Base-by-base conservation (phyloP, 2,113 vertebrate genomes). In the Callionymus lyra region DNA sequence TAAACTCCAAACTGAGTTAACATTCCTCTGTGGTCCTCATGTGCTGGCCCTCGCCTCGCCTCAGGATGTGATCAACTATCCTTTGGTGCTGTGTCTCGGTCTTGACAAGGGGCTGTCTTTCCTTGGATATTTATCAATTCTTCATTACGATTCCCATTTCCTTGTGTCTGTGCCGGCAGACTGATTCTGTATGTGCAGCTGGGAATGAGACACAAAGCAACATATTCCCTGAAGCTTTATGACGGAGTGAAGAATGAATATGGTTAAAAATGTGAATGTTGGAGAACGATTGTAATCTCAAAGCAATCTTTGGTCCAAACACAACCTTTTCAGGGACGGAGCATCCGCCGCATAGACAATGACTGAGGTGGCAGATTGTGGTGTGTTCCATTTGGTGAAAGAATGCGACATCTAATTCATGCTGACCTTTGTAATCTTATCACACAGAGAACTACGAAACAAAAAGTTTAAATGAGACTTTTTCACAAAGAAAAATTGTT, bases 71-170 rank as follows among this genome's bases (percentile, higher is more conserved):
- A 77, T 64, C 40, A 51, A 72, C 50, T 41, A 57, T 68, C 63
- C 50, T 62, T 43, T 63, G 67, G 65, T 47, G 54, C 38, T 50
- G 33, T 55, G 50, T 1, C 34, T 37, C 62, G 50, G 52, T 68
- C 60, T 57, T 56, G 71, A 68, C 63, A 68, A 57, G 46, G 52
- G 40, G 56, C 51, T 72, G 65, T 68, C 74, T 68, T 72, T 39
- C 47, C 59, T 56, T 47, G 58, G 55, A 68, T 55, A 66, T 64
- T 64, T 59, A 69, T 59, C 46, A 38, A 65, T 77, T 70, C 44
- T 38, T 82, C 65, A 67, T 77, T 71, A 70, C 17, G 59, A 49
- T 69, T 53, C 47, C 16, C 15, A 38, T 42, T 31, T 56, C 52
- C 52, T 39, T 19, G 6, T 34, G 44, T 59, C 57, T 41, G n/a